Evolutionary conservation across 2,888 invertebrate species (phyloP).

Genomic region (Oithona nana): DNA sequence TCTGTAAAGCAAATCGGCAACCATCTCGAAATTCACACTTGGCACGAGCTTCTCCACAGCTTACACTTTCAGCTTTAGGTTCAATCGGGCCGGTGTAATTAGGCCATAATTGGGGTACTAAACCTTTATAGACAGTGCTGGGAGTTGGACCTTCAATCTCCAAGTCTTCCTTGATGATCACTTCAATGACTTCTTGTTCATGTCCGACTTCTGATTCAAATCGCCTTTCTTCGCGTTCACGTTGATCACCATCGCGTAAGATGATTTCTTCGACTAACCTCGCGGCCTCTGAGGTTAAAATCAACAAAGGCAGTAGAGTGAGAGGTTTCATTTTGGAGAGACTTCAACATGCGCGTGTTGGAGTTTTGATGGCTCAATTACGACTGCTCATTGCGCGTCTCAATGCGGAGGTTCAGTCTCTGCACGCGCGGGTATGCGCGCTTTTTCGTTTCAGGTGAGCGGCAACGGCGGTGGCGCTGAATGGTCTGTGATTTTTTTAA

Average conservation of each 20-base stretch:
- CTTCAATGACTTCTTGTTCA: background rate
- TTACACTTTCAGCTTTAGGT: constrained; percentile 2
- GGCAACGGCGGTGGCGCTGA: too few relatives aligned
- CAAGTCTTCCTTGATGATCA: background rate
- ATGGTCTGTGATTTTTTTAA: too few relatives aligned
- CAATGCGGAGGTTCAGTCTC: too few relatives aligned
- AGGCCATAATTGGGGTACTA: constrained; percentile 13
- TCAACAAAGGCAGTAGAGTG: too few relatives aligned
- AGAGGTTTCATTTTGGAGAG: too few relatives aligned
- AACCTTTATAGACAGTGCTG: background rate
- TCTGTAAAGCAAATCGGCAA: constrained; percentile 53
- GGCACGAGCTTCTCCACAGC: constrained; percentile 35
- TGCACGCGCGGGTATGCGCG: too few relatives aligned
- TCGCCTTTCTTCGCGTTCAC: background rate
- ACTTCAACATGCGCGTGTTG: too few relatives aligned
- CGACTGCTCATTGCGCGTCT: too few relatives aligned
- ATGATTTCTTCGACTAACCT: background rate
- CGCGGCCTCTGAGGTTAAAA: background rate
- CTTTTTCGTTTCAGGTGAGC: too few relatives aligned
- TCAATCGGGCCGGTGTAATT: constrained; percentile 12
- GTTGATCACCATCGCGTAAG: background rate
- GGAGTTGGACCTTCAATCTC: background rate
- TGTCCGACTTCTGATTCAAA: background rate
- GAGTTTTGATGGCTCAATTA: too few relatives aligned
- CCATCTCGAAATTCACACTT: constrained; percentile 54